Conservation (phyloP, 2,888 invertebrate species). For the Agrochola lota region DNA sequence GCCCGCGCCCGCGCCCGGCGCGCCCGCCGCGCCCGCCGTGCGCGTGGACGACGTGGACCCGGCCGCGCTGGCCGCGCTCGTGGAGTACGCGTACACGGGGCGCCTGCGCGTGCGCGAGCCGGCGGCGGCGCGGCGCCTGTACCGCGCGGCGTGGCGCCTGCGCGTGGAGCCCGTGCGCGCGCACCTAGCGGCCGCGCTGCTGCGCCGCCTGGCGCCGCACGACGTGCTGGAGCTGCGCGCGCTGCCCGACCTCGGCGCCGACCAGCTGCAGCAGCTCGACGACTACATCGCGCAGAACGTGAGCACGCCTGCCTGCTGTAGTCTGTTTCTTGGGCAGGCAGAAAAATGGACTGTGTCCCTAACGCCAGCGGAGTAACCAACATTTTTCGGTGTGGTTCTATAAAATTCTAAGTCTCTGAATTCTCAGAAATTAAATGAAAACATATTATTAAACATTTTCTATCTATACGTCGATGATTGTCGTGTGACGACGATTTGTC, state of each 20-base stretch:
- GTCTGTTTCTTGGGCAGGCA: not conserved
- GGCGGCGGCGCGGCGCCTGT: constrained; percentile 92
- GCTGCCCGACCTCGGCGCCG: constrained; percentile 92
- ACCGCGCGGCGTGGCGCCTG: constrained; percentile 94
- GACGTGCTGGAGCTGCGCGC: constrained; percentile 91
- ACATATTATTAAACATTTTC: not conserved
- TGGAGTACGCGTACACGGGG: constrained; percentile 93
- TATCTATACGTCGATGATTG: not conserved
- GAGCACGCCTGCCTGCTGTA: constrained; percentile 67
- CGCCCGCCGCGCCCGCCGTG: constrained; percentile 91
- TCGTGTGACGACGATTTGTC: not conserved
- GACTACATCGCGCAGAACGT: constrained; percentile 93
- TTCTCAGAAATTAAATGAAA: not conserved
- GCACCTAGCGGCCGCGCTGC: constrained; percentile 93
- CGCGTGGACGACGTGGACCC: constrained; percentile 71
- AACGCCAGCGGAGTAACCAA: not conserved
- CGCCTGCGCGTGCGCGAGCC: constrained; percentile 89
- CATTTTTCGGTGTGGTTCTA: not conserved
- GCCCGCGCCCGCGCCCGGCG: constrained; percentile 83
- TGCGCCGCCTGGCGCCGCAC: constrained; percentile 90
- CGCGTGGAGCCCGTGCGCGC: constrained; percentile 94
- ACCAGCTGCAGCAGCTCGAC: constrained; percentile 90
- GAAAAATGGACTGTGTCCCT: not conserved
- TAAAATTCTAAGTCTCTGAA: not conserved
- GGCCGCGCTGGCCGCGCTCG: constrained; percentile 88